Evolutionary conservation across 2,113 vertebrate genomes (phyloP).

Genomic region (Spheniscus mendiculus): DNA sequence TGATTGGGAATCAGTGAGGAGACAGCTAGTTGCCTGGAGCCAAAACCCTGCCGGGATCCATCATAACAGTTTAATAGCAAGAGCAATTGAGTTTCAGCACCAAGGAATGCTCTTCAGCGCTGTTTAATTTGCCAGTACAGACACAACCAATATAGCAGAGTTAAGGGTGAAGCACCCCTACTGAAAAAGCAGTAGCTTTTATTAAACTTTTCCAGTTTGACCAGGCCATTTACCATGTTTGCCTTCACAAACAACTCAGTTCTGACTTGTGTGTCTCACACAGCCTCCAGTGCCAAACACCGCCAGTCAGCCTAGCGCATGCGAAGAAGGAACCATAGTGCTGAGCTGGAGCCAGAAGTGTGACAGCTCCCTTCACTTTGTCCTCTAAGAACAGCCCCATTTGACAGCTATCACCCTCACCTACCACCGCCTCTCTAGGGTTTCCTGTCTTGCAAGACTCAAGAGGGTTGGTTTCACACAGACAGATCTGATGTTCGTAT

Average conservation of each 20-base stretch:
- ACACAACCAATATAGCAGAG: background rate
- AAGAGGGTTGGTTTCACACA: background rate
- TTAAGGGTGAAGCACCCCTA: background rate
- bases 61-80: background rate
- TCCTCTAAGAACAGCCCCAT: background rate
- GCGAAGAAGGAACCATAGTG: rapidly evolving
- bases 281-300: background rate
- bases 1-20: background rate
- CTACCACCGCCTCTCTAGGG: background rate
- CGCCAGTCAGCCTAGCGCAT: background rate
- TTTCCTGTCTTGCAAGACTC: rapidly evolving
- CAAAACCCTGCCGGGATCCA: background rate
- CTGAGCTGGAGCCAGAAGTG: background rate
- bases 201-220: background rate
- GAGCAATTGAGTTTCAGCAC: background rate
- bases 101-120: background rate
- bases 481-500: background rate
- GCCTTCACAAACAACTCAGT: background rate
- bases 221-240: background rate
- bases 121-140: background rate
- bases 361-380: background rate
- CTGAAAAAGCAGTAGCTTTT: background rate
- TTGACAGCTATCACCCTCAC: background rate
- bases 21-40: background rate
- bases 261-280: background rate